Percentiles rank a stretch among this genome's conserved stretches.
These are phyloP conservation scores for Carpatolechia fugitivella DNA, from an alignment of 2,888 invertebrate genomes.

Conservation along the genomic window DNA sequence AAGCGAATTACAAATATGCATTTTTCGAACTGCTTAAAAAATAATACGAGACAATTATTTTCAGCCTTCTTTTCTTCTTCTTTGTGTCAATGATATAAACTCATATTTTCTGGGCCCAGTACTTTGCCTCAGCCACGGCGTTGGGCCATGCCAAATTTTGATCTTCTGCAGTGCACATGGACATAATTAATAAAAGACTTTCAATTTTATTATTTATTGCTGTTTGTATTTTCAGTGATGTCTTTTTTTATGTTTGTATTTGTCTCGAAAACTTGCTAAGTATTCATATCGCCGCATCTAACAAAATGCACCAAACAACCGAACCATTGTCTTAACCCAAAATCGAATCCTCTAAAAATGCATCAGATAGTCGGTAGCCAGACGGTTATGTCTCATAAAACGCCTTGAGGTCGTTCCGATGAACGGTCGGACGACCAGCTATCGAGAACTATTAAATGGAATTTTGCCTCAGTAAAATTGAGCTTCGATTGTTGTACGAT, in stretches of 20 bases:
- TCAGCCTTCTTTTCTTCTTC: too few relatives aligned
- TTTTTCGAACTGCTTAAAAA: neutral
- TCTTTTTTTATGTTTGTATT: too few relatives aligned
- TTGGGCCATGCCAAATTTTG: too few relatives aligned
- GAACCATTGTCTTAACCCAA: constrained; percentile 70
- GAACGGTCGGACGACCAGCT: constrained; percentile 43
- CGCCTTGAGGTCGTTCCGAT: constrained; percentile 53
- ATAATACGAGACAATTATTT: too few relatives aligned
- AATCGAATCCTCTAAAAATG: constrained; percentile 69
- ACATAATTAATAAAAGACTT: too few relatives aligned
- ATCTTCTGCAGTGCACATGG: too few relatives aligned
- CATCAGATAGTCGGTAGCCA: constrained; percentile 53
- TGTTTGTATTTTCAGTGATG: neutral
- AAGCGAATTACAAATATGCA: neutral
- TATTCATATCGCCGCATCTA: constrained; percentile 22
- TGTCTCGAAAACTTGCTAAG: too few relatives aligned
- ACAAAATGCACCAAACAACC: constrained; percentile 30
- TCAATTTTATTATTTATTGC: too few relatives aligned
- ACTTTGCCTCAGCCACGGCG: too few relatives aligned
- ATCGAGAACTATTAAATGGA: constrained; percentile 37
- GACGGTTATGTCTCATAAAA: constrained; percentile 75
- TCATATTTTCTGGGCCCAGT: too few relatives aligned
- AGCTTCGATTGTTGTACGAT: constrained; percentile 24
- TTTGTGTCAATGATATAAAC: too few relatives aligned
- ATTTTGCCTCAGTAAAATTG: constrained; percentile 30